Base-by-base conservation (phyloP, 1,140 invertebrate genomes). In the Dendroctonus ponderosae region DNA sequence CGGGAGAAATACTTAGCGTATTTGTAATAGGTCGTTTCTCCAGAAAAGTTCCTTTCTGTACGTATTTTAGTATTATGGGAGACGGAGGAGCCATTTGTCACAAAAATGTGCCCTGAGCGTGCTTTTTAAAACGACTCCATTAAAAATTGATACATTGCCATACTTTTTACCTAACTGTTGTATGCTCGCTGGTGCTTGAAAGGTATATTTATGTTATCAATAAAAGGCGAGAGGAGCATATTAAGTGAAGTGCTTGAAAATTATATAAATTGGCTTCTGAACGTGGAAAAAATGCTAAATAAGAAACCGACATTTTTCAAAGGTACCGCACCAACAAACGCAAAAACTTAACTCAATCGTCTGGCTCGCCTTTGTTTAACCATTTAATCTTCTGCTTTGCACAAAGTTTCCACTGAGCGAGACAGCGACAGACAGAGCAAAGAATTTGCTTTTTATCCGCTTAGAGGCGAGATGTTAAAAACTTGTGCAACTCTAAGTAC, bases 11-110 rank as follows among this genome's bases (percentile, higher is more conserved):
- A 38, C 43, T 65, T 65, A 65, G 53, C 52, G 53, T 65, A 57
- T 56, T 58, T 65, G 12, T 65, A 65, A 65, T 58, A 58, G 48
- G 9, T 46, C 15, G 38, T 52, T 37, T 11, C n/a, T 50, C 51
- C 15, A 46, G 57, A 56, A 26, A 44, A 9, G 12, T 51, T 49
- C 15, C 38, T 49, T 50, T 48, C 26, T 52, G 12, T 48, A 49
- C 52, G 61, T 62, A 62, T 62, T 62, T 62, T 11, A 62, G 49
- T 52, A 41, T 62, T 62, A 62, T 62, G 61, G 61, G 61, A 11
- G 40, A 41, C 61, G 46, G 52, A 52, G 61, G 61, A 38, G 49
- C 49, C 61, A 62, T 62, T 54, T 37, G 61, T 62, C 49, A 53
- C 39, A 38, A 38, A 15, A 62, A 62, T 62, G 61, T 44, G 14